Percentiles rank a stretch among this genome's conserved stretches.
These are phyloP conservation scores for Nycteola revayana DNA, from an alignment of 2,888 invertebrate species.

Conservation along the genomic window DNA sequence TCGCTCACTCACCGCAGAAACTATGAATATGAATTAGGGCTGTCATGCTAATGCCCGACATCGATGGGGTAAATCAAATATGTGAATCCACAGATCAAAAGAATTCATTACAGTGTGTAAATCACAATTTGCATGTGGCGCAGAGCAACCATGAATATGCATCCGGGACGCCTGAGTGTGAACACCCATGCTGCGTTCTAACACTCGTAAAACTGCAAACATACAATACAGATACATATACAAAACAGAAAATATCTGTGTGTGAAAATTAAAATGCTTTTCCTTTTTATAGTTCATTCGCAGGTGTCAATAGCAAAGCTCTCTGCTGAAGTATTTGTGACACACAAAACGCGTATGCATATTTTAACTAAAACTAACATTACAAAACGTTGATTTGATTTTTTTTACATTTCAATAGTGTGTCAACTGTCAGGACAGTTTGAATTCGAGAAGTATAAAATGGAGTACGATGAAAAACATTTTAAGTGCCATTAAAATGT, in stretches of 20 bases:
- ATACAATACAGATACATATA: conserved; percentile 7
- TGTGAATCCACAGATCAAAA: conserved; percentile 81
- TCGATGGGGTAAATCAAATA: conserved; percentile 81
- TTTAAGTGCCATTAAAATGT: not conserved
- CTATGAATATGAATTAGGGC: conserved; percentile 78
- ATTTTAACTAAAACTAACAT: conserved; percentile 16
- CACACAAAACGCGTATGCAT: conserved; percentile 17
- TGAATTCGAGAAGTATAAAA: not conserved
- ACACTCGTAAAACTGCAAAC: conserved; percentile 24
- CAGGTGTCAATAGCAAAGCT: conserved; percentile 11
- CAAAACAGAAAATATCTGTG: no score
- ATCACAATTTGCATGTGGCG: conserved; percentile 81
- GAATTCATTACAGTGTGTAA: conserved; percentile 82
- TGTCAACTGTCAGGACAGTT: not conserved
- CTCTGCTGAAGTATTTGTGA: conserved; percentile 18
- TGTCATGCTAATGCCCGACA: conserved; percentile 71
- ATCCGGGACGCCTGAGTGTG: conserved; percentile 67
- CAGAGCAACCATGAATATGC: conserved; percentile 76
- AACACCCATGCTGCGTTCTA: conserved; percentile 67
- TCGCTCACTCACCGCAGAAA: conserved; percentile 49
- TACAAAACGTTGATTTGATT: not conserved
- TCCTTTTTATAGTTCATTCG: conserved; percentile 1
- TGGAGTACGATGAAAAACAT: not conserved
- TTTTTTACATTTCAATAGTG: not conserved
- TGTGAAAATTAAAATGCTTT: not conserved